These are phyloP conservation scores for Brachypalpus laphriformis DNA, from an alignment of 2,888 invertebrate species.

Conservation along the genomic window DNA sequence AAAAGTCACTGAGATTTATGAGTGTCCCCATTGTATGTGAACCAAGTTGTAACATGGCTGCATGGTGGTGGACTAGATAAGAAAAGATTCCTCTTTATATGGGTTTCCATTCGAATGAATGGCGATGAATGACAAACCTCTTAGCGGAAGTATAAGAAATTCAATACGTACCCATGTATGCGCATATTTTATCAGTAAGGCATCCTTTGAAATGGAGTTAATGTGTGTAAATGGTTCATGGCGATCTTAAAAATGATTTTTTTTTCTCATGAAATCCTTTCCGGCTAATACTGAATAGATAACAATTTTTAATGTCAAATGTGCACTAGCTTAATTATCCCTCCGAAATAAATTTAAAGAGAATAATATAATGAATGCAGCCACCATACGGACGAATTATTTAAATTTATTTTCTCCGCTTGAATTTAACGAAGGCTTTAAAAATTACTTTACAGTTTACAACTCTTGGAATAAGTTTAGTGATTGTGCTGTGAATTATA, in stretches of 20 bases:
- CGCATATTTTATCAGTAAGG: constrained; percentile 30
- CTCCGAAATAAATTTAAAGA: too few relatives aligned
- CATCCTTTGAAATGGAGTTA: neutral
- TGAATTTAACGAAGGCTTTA: too few relatives aligned
- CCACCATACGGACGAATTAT: too few relatives aligned
- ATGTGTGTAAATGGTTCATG: neutral
- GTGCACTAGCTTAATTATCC: too few relatives aligned
- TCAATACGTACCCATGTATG: constrained; percentile 29
- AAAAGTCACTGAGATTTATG: constrained; percentile 72
- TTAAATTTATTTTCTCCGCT: too few relatives aligned
- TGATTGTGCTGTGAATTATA: too few relatives aligned
- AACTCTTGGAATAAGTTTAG: too few relatives aligned
- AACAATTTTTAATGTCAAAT: too few relatives aligned
- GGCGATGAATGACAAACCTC: constrained; percentile 12
- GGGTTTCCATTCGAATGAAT: constrained; percentile 33
- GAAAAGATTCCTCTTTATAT: constrained; percentile 34
- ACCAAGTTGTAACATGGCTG: constrained; percentile 42
- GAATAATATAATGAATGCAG: too few relatives aligned
- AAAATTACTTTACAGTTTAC: too few relatives aligned
- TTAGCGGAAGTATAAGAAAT: constrained; percentile 26
- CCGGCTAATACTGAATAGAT: too few relatives aligned
- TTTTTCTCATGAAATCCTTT: neutral
- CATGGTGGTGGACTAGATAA: constrained; percentile 40
- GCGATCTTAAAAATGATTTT: neutral
- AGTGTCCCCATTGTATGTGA: constrained; percentile 19